These are phyloP conservation scores for Agrochola circellaris DNA, from an alignment of 2,888 invertebrate species.

Conservation along the genomic window DNA sequence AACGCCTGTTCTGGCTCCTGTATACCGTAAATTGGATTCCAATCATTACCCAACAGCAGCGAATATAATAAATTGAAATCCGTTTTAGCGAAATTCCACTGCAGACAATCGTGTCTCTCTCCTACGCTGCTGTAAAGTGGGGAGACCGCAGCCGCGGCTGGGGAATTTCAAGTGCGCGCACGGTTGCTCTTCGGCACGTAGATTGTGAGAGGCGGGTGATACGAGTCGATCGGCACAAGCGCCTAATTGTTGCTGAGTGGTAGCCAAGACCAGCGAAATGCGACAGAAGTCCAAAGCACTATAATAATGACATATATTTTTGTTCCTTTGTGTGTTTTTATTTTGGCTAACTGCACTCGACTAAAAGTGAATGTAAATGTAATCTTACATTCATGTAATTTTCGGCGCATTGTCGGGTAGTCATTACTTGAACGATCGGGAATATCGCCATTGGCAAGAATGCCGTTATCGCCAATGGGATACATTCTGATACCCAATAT, in stretches of 20 bases:
- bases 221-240: too few species aligned
- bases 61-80: too few species aligned
- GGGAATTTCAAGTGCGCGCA: too few species aligned
- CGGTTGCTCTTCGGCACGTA: too few species aligned
- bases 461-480: conserved; percentile 95
- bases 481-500: conserved; percentile 95
- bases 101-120: too few species aligned
- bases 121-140: too few species aligned
- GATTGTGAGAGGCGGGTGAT: too few species aligned
- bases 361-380: neutral
- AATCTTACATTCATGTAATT: conserved; percentile 91
- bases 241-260: neutral
- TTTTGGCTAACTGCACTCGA: neutral
- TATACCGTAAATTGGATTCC: too few species aligned
- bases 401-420: conserved; percentile 73
- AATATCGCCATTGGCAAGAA: conserved; percentile 94
- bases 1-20: too few species aligned
- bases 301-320: neutral
- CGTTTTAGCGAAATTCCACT: too few species aligned
- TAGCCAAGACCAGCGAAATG: neutral
- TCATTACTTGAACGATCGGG: conserved; percentile 93
- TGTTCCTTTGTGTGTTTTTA: neutral
- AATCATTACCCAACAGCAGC: too few species aligned
- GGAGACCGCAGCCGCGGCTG: too few species aligned
- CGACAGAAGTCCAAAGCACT: neutral